Evolutionary conservation across 2,888 invertebrate genomes (phyloP), one percentile per base, ranked within the genome.

Genomic region (Thalpophila matura): DNA sequence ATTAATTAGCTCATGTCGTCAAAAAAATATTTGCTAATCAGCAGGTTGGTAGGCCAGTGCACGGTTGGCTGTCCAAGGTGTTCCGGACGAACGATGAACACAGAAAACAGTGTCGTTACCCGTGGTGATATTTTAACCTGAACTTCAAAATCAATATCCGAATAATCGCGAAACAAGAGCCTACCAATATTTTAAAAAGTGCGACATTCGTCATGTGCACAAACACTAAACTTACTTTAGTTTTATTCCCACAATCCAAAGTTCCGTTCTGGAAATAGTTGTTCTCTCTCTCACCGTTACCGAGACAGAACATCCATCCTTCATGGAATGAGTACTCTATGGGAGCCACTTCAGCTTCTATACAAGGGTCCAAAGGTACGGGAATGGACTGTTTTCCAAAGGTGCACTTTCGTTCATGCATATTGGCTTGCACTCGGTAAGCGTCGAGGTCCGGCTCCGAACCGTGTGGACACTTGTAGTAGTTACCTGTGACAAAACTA

Each of bases 221-320:
- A n/a, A n/a, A n/a, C n/a, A n/a, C n/a, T 38, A 40, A 18, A 53
- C 74, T 58, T 79, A 92, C 95, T 86, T 93, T 94, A 1, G 90
- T 88, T 83, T 93, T 95, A 71, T 91, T 90, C 3, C 95, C 95
- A 72, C 95, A 95, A 70, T 95, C 95, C 54, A 95, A 82, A 27
- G 94, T 93, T 1, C 95, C 95, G 61, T 95, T 95, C 65, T 87
- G 88, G 56, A 93, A 94, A 66, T 94, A 94, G 73, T 92, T 94
- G 51, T 90, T 92, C 66, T 94, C 95, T 54, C 95, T 86, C 37
- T 95, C 95, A 3, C 94, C 95, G 66, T 89, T 92, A 1, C 95
- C 95, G 12, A 95, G 86, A 62, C 95, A 95, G 72, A 95, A 94
- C 93, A 92, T 92, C 95, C 95, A 95, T 5, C 95, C 95, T 79